Evolutionary conservation across 30 jellyfish, hydroid and myxozoan species (phyloP).

Genomic region (Rhopilema esculentum): DNA sequence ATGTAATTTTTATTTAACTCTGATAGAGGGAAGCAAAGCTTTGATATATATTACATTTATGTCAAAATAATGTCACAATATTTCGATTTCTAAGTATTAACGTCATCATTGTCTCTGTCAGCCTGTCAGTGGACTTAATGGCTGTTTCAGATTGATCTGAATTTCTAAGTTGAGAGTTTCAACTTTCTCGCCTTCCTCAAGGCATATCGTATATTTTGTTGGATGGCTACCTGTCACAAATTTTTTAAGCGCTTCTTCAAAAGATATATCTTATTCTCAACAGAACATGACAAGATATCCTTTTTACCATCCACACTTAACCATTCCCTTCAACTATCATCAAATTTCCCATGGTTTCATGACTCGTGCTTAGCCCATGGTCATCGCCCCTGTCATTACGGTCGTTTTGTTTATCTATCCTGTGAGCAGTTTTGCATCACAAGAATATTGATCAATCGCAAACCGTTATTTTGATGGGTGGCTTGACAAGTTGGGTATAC

Average conservation of each 20-base stretch:
- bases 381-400: too few species aligned
- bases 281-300: background rate
- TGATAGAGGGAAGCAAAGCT: background rate
- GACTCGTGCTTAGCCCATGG: background rate
- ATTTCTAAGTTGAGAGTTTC: background rate
- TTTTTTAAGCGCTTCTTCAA: background rate
- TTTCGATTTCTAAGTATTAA: background rate
- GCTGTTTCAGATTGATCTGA: background rate
- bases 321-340: background rate
- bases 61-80: background rate
- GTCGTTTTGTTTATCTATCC: too few species aligned
- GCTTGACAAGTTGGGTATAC: too few species aligned
- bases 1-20: too few species aligned
- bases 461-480: too few species aligned
- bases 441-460: too few species aligned
- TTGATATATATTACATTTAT: background rate
- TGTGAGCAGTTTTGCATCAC: too few species aligned
- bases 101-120: too few species aligned
- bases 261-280: background rate
- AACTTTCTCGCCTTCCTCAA: background rate
- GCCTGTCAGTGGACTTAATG: background rate
- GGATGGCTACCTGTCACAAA: background rate
- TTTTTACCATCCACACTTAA: background rate
- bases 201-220: background rate
- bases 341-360: background rate